Conservation (phyloP, 2,113 vertebrate genomes). For the Piprites chloris region DNA sequence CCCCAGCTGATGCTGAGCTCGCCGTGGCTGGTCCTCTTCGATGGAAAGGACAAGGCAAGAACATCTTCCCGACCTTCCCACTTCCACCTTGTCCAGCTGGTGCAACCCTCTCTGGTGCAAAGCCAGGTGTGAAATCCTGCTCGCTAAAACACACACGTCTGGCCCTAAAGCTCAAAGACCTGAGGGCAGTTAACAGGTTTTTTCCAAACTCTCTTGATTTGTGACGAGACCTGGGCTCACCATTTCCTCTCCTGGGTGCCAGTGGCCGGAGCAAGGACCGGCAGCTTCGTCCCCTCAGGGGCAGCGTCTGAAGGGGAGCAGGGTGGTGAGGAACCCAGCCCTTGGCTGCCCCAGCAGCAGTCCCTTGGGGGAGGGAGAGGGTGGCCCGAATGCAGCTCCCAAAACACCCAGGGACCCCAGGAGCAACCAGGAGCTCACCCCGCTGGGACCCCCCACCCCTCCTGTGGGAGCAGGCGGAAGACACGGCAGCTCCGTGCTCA, state of each 20-base stretch:
- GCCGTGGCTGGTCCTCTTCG: not conserved
- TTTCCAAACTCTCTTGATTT: not conserved
- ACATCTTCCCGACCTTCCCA: not conserved
- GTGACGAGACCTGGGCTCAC: not conserved
- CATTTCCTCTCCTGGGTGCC: not conserved
- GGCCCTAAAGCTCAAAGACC: not conserved
- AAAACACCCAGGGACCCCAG: fast-evolving
- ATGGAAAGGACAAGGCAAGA: not conserved
- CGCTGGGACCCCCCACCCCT: fast-evolving
- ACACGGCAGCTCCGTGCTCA: fast-evolving
- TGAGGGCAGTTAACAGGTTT: not conserved
- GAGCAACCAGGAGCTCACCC: not conserved
- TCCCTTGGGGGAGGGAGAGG: not conserved
- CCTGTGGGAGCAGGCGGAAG: fast-evolving
- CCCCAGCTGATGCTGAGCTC: not conserved
- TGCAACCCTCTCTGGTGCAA: not conserved
- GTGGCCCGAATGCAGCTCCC: fast-evolving
- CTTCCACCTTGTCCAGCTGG: not conserved
- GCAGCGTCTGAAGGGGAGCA: not conserved
- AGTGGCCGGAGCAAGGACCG: fast-evolving
- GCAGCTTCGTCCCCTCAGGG: fast-evolving
- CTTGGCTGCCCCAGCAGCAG: not conserved
- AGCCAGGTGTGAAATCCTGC: not conserved
- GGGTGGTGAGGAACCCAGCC: fast-evolving
- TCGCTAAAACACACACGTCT: fast-evolving